phyloP scores from a whole-genome alignment of 2,888 invertebrate genomes.

The Galerucella pusilla region DNA sequence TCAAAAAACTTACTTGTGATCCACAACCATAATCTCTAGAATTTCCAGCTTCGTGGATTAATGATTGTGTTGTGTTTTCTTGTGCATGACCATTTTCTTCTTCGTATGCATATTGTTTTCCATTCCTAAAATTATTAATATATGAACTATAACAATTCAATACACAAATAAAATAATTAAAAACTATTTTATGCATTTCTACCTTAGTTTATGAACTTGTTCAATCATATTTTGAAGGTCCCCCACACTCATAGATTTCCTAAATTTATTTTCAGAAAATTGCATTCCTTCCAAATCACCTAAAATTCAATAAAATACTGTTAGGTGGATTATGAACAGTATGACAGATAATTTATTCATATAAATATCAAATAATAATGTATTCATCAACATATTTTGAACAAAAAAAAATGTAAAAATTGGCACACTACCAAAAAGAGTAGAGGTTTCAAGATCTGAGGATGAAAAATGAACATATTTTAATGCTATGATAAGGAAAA shows the following conservation, averaged over 20 bases:
- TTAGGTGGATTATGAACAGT: not conserved
- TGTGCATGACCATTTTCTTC: not conserved
- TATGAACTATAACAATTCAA: not conserved
- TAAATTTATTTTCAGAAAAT: conserved; percentile 16
- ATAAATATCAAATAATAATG: too few species aligned
- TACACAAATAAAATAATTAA: not conserved
- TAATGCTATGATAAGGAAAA: too few species aligned
- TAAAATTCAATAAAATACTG: not conserved
- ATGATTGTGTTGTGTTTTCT: not conserved
- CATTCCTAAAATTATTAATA: not conserved
- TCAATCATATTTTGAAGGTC: conserved; percentile 26
- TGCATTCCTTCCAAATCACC: not conserved
- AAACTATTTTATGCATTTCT: not conserved
- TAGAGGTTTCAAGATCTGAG: too few species aligned
- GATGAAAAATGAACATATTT: too few species aligned
- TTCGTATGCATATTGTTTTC: not conserved
- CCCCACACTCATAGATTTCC: conserved; percentile 43
- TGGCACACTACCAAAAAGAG: too few species aligned
- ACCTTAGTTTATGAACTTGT: conserved; percentile 13
- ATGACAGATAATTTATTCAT: not conserved
- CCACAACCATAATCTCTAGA: not conserved
- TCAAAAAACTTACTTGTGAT: not conserved
- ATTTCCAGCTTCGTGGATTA: not conserved
- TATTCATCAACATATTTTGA: too few species aligned
- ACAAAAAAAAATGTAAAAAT: too few species aligned